Evolutionary conservation across 1,140 invertebrate species (phyloP).

Genomic region (Pantala flavescens): DNA sequence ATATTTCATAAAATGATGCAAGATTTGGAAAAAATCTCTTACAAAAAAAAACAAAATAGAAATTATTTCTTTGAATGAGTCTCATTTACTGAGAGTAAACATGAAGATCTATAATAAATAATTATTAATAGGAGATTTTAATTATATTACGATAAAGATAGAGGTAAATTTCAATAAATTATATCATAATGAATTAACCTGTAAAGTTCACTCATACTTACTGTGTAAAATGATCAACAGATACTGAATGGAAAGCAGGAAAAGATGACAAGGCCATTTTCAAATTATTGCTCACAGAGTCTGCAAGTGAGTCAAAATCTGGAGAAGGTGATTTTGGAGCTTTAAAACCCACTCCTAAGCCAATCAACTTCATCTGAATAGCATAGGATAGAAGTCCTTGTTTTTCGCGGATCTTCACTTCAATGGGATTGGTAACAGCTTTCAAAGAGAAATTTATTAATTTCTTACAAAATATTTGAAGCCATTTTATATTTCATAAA

Average conservation of each 20-base stretch:
- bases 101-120: too few species aligned
- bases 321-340: constrained; percentile 52
- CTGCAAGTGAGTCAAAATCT: constrained; percentile 63
- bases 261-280: constrained; percentile 46
- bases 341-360: constrained; percentile 62
- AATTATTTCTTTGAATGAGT: too few species aligned
- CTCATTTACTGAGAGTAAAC: too few species aligned
- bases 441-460: not conserved
- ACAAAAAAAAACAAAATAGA: too few species aligned
- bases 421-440: not conserved
- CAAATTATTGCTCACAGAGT: constrained; percentile 53
- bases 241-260: constrained; percentile 60
- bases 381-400: constrained; percentile 46
- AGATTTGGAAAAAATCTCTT: too few species aligned
- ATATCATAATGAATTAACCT: too few species aligned
- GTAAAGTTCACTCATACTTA: constrained; percentile 28
- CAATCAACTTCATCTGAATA: constrained; percentile 60
- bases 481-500: too few species aligned
- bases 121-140: too few species aligned
- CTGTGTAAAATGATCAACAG: constrained; percentile 60
- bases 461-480: too few species aligned
- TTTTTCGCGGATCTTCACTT: not conserved
- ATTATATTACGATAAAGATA: too few species aligned
- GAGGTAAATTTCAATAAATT: too few species aligned
- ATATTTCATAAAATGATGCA: too few species aligned